Base-by-base conservation (phyloP, 2,888 invertebrate species). In the Noctua pronuba region DNA sequence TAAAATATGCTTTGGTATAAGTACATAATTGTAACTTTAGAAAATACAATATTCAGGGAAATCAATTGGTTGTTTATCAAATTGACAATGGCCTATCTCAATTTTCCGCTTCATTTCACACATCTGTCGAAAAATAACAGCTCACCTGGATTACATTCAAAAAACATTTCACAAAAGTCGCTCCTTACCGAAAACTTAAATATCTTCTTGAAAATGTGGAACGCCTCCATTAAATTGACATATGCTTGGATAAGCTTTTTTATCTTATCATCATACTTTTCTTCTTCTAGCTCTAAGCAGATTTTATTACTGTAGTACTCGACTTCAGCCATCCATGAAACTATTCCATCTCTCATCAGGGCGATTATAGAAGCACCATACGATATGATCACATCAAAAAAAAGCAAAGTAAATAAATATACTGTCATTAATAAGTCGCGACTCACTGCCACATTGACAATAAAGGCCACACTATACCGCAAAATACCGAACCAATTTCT, bases 221-320 rank as follows among this genome's bases (percentile, higher is more conserved):
- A 82, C 0, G 84, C 79, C 62, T 82, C 55, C 73, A 73, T 73
- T 28, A 84, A 67, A 67, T 62, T 24, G 8, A n/a, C 10, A 10
- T 82, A 82, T 24, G 82, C 73, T 79, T 79, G 44, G 10, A 84
- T 70, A 16, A 84, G 65, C 35, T 62, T 79, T n/a, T 55, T 49
- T 1, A 73, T 49, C 35, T 67, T 58, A 24, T 68, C 31, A 3
- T 62, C 16, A 70, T 35, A 70, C 35, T 52, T 65, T 24, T 70
- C 28, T 49, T 70, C 80, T 52, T 84, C 69, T 0, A 73, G 21
- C 13, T 67, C 69, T 28, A 70, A 46, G 6, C 65, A 21, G 21
- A 58, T n/a, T 68, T 78, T 49, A 62, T 78, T 49, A 62, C 69
- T 28, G n/a, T 62, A 73, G 38, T 55, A 46, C 16, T 84, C 73